Percentiles rank a stretch among this genome's conserved stretches.
Evolutionary conservation across 2,888 invertebrate species (phyloP).

Genomic region (Diarsia dahlii): DNA sequence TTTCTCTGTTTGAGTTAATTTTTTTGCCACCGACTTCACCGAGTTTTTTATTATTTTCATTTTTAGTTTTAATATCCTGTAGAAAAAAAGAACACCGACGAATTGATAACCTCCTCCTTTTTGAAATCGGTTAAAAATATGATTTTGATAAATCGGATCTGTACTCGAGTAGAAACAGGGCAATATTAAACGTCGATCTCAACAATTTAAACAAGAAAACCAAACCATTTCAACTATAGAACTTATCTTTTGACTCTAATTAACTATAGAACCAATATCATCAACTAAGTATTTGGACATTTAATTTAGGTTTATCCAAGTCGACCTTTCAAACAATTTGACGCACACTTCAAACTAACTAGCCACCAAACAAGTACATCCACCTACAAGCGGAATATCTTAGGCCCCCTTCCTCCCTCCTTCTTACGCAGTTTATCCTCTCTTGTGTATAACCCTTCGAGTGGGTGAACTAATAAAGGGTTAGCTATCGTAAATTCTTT

Average conservation of each 20-base stretch:
- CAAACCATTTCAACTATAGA: too few relatives aligned
- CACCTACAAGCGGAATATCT: constrained; percentile 8
- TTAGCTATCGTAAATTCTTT: constrained; percentile 31
- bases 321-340: constrained; percentile 23
- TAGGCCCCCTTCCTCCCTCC: background rate
- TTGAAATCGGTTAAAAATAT: too few relatives aligned
- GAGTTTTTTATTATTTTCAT: too few relatives aligned
- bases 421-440: background rate
- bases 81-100: too few relatives aligned
- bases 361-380: background rate
- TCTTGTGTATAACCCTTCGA: constrained; percentile 6
- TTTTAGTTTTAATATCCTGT: too few relatives aligned
- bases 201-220: too few relatives aligned
- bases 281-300: background rate
- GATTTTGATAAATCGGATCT: too few relatives aligned
- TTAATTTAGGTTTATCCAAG: constrained; percentile 4
- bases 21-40: too few relatives aligned
- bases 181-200: too few relatives aligned
- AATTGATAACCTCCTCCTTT: too few relatives aligned
- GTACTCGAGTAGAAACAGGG: too few relatives aligned
- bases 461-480: constrained; percentile 35
- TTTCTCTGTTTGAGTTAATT: too few relatives aligned
- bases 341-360: background rate
- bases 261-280: background rate
- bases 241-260: background rate